These are phyloP conservation scores for Abscondita cerata DNA, from an alignment of 2,888 invertebrate species.

Conservation along the genomic window DNA sequence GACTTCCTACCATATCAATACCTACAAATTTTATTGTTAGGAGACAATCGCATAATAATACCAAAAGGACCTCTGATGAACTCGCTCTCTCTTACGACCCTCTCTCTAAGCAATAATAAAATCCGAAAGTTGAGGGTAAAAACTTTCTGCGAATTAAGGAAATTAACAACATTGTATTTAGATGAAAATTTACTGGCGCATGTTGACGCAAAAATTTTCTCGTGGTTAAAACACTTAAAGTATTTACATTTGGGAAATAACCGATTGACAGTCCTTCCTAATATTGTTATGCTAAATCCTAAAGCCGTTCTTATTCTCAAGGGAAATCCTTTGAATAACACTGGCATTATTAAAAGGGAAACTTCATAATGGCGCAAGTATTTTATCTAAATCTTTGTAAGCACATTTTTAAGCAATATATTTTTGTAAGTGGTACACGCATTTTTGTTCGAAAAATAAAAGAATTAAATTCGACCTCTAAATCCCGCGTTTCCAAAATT, in stretches of 20 bases:
- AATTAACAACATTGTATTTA: constrained; percentile 50
- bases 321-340: constrained; percentile 25
- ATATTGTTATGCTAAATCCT: constrained; percentile 1
- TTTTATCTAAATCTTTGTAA: not conserved
- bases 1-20: constrained; percentile 39
- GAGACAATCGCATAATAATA: constrained; percentile 41
- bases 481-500: too few relatives aligned
- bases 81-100: constrained; percentile 45
- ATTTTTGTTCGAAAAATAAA: too few relatives aligned
- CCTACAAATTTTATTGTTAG: constrained; percentile 47
- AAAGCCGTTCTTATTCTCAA: constrained; percentile 17
- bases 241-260: constrained; percentile 52
- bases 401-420: too few relatives aligned
- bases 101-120: constrained; percentile 51
- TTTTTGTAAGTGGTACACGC: not conserved
- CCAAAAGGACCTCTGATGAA: constrained; percentile 47
- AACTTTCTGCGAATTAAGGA: constrained; percentile 47
- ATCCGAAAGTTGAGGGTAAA: constrained; percentile 43
- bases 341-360: constrained; percentile 21
- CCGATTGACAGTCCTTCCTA: constrained; percentile 31
- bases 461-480: too few relatives aligned
- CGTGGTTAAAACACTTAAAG: constrained; percentile 45
- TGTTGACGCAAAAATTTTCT: constrained; percentile 44
- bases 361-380: constrained; percentile 1
- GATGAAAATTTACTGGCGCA: constrained; percentile 48